phyloP scores from a whole-genome alignment of 2,113 vertebrate species.

The Clinocottus analis region DNA sequence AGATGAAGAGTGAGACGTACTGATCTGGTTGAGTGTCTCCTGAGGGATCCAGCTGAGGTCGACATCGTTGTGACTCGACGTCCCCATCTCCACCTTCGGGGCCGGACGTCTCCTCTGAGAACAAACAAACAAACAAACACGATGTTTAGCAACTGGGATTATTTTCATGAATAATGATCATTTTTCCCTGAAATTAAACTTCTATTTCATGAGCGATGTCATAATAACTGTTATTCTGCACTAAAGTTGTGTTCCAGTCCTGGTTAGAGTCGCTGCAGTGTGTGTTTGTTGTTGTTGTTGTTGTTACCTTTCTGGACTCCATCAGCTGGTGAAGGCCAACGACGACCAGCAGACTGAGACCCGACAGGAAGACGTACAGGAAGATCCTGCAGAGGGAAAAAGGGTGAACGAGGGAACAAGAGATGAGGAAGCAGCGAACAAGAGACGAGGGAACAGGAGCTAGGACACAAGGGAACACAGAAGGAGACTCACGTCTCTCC shows the following conservation, averaged over 20 bases:
- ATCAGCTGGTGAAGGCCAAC: conserved; percentile 96
- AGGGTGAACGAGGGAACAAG: background rate
- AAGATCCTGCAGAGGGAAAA: conserved; percentile 89
- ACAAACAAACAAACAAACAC: background rate
- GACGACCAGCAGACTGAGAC: conserved; percentile 91
- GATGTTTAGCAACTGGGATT: no score
- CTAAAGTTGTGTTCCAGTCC: no score
- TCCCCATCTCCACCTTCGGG: conserved; percentile 96
- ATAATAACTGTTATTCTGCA: no score
- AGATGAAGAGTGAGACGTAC: conserved; percentile 80
- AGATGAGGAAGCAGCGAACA: background rate
- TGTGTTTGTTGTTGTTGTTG: background rate
- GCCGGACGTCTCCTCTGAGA: conserved; percentile 91
- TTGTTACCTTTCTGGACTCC: conserved; percentile 94
- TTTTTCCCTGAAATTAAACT: no score
- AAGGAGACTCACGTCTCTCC: conserved; percentile 91
- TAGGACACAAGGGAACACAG: no score
- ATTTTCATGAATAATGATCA: no score
- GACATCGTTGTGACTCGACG: conserved; percentile 94
- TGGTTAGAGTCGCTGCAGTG: background rate
- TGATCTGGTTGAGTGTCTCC: conserved; percentile 98
- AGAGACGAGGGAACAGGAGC: background rate
- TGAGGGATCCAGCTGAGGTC: conserved; percentile 99
- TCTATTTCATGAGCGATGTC: no score
- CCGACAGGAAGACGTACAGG: conserved; percentile 97